Percentiles rank a stretch among this genome's conserved stretches.
Evolutionary conservation across 2,113 vertebrate genomes (phyloP).

Genomic region (Sceloporus undulatus): DNA sequence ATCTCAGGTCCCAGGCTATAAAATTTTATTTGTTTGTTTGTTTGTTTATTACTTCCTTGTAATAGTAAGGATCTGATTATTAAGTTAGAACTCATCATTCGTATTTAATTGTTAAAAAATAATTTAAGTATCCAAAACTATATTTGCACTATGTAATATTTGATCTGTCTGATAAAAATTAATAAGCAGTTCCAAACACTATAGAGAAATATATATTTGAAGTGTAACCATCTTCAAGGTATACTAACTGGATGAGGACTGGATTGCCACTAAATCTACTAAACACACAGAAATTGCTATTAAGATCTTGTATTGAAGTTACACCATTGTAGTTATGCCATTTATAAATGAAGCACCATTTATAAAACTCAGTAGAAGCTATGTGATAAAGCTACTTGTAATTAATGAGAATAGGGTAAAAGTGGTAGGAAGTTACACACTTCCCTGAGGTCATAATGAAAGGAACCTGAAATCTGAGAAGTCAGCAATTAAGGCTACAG

Average conservation of each 20-base stretch:
- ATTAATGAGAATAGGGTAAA: background rate
- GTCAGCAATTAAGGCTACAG: background rate
- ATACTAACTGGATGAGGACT: background rate
- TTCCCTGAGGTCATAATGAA: background rate
- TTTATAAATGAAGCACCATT: background rate
- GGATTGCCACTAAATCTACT: background rate
- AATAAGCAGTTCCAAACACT: background rate
- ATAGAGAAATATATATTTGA: background rate
- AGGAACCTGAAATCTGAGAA: background rate
- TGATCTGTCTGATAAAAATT: background rate
- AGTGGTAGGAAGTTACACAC: background rate
- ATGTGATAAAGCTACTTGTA: conserved; percentile 1
- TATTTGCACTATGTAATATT: background rate
- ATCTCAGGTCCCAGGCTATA: too few relatives aligned
- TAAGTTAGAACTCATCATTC: background rate
- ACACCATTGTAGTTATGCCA: background rate
- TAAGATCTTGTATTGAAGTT: background rate
- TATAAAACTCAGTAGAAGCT: background rate
- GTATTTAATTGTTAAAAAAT: background rate
- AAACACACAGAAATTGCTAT: background rate
- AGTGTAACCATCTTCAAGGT: background rate
- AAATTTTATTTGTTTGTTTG: too few relatives aligned
- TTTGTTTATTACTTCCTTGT: too few relatives aligned
- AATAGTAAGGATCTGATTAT: background rate
- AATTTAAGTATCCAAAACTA: background rate